Evolutionary conservation across 2,888 invertebrate species (phyloP).

Genomic region (Ametastegia equiseti): DNA sequence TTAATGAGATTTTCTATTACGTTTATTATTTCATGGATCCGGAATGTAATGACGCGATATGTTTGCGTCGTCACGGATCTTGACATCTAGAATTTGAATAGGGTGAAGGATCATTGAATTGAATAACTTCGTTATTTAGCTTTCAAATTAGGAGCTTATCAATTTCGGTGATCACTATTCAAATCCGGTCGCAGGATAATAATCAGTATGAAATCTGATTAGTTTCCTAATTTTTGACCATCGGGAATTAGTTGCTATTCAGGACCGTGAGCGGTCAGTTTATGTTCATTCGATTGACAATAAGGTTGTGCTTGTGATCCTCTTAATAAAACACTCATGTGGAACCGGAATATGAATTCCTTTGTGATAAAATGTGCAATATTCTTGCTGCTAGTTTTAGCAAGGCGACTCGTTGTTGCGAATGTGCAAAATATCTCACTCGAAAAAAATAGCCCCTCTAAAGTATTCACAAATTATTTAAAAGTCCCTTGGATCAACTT

Average conservation of each 20-base stretch:
- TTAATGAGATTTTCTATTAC: too few relatives aligned
- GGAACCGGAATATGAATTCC: not conserved
- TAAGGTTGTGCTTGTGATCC: not conserved
- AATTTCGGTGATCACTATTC: too few relatives aligned
- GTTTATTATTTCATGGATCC: too few relatives aligned
- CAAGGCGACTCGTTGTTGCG: not conserved
- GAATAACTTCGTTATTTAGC: too few relatives aligned
- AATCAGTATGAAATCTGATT: too few relatives aligned
- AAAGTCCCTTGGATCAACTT: constrained; percentile 30
- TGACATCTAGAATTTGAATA: too few relatives aligned
- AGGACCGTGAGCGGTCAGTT: not conserved
- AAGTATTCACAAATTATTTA: constrained; percentile 13
- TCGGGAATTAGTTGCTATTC: not conserved
- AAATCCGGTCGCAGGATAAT: too few relatives aligned
- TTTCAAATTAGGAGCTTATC: too few relatives aligned
- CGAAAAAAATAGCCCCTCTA: not conserved
- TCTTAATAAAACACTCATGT: not conserved
- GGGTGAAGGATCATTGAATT: too few relatives aligned
- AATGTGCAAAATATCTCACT: not conserved
- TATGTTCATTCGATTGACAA: not conserved
- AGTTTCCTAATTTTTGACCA: too few relatives aligned
- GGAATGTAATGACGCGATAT: too few relatives aligned
- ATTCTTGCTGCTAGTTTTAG: not conserved
- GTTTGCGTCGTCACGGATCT: too few relatives aligned
- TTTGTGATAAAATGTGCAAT: not conserved